Conservation (phyloP, 2,888 invertebrate species). For the Ornithoptera alexandrae region DNA sequence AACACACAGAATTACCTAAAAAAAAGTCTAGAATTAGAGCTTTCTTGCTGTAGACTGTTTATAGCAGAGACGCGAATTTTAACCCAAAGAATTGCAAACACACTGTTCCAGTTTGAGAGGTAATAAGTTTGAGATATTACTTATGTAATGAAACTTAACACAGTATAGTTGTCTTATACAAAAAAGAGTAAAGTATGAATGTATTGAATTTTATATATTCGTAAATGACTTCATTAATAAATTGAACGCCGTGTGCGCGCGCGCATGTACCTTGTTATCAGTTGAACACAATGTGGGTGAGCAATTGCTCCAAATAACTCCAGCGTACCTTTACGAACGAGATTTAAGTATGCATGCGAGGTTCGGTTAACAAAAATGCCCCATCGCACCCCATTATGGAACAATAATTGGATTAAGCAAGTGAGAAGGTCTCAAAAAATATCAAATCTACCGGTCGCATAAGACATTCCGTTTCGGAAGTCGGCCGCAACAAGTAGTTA, state of each 20-base stretch:
- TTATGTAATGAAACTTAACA: too few species aligned
- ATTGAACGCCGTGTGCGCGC: not conserved
- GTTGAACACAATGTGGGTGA: constrained; percentile 9
- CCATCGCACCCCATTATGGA: constrained; percentile 59
- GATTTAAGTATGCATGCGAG: constrained; percentile 20
- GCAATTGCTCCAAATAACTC: constrained; percentile 27
- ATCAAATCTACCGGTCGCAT: constrained; percentile 40
- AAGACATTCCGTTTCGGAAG: constrained; percentile 47
- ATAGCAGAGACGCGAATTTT: too few species aligned
- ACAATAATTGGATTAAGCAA: constrained; percentile 50
- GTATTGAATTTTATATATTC: constrained; percentile 7
- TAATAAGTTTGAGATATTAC: too few species aligned
- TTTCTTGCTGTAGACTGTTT: too few species aligned
- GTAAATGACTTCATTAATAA: constrained; percentile 17
- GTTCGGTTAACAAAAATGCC: constrained; percentile 51
- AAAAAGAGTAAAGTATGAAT: not conserved
- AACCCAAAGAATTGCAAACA: too few species aligned
- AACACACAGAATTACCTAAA: too few species aligned
- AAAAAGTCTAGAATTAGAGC: too few species aligned
- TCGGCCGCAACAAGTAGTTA: constrained; percentile 48
- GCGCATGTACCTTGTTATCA: constrained; percentile 10
- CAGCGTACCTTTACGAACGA: constrained; percentile 20
- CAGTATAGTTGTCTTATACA: too few species aligned
- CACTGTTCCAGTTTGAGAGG: too few species aligned
- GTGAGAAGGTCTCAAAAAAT: constrained; percentile 45